These are phyloP conservation scores for Daphoenositta chrysoptera DNA, from an alignment of 2,113 vertebrate species.

Conservation along the genomic window DNA sequence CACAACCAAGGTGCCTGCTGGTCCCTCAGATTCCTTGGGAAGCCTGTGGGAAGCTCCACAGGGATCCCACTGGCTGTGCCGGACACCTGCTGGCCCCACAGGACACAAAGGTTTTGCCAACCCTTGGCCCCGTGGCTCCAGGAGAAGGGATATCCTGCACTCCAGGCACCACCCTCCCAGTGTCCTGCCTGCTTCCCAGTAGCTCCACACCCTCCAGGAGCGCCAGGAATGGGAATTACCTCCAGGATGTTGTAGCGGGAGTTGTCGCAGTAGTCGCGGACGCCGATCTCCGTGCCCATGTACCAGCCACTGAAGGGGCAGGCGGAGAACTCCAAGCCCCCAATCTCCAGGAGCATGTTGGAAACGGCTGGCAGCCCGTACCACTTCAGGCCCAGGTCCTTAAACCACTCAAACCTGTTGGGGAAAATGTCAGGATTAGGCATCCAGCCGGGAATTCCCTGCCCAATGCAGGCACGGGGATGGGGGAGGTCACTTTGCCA, in stretches of 20 bases:
- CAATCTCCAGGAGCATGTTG: conserved; percentile 95
- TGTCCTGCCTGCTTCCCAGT: neutral
- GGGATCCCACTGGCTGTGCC: rapidly evolving
- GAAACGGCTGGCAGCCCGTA: conserved; percentile 92
- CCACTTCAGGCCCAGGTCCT: conserved; percentile 92
- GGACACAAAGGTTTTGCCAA: neutral
- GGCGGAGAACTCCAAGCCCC: conserved; percentile 90
- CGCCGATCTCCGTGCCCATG: conserved; percentile 98
- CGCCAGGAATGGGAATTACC: conserved; percentile 66
- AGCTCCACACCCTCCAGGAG: neutral
- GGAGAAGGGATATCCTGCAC: neutral
- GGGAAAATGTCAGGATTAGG: neutral
- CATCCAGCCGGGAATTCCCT: neutral
- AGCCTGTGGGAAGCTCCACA: neutral
- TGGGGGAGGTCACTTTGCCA: neutral
- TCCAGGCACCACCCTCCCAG: neutral
- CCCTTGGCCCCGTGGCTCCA: neutral
- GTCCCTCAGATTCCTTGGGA: neutral
- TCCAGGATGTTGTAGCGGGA: conserved; percentile 96
- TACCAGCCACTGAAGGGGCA: conserved; percentile 99
- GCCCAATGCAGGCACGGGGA: rapidly evolving
- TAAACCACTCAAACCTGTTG: conserved; percentile 90
- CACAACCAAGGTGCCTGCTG: neutral
- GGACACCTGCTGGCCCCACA: neutral
- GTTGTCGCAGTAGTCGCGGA: conserved; percentile 94